A percentile compares a stretch with the other conserved stretches of the same genome.
Conservation (phyloP, 2,888 invertebrate genomes). For the Torymus texanus region DNA sequence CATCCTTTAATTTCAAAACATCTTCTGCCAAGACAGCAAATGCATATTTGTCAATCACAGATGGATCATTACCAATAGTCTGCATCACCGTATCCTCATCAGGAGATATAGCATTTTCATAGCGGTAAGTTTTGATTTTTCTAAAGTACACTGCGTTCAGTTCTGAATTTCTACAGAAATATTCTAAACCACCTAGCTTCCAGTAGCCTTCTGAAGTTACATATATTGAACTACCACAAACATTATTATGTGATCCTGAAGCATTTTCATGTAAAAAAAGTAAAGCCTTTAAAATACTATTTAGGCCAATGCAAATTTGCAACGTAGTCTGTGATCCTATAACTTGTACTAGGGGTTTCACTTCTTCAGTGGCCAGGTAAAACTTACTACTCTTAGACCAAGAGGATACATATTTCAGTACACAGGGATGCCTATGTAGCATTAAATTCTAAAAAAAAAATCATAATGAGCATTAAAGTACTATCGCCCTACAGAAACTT, state of each 20-base stretch:
- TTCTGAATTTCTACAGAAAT: conserved; percentile 83
- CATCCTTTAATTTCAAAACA: conserved; percentile 79
- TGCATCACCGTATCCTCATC: conserved; percentile 80
- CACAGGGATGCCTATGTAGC: conserved; percentile 90
- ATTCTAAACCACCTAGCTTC: conserved; percentile 92
- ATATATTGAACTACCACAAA: conserved; percentile 87
- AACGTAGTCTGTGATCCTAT: conserved; percentile 82
- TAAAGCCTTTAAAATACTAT: conserved; percentile 87
- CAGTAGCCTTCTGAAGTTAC: conserved; percentile 89
- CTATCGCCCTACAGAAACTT: conserved; percentile 24
- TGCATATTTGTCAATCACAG: conserved; percentile 85
- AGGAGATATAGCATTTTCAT: conserved; percentile 84
- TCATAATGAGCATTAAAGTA: conserved; percentile 23
- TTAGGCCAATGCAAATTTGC: conserved; percentile 90
- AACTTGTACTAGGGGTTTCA: conserved; percentile 83
- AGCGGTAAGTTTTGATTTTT: conserved; percentile 82
- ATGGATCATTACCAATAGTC: conserved; percentile 71
- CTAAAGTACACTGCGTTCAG: conserved; percentile 81
- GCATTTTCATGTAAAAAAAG: conserved; percentile 91
- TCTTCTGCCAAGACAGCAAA: conserved; percentile 86
- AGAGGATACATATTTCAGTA: conserved; percentile 87
- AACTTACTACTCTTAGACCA: conserved; percentile 87
- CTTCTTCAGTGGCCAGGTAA: conserved; percentile 88
- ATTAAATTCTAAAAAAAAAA: conserved; percentile 84
- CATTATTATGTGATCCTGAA: conserved; percentile 87